phyloP scores from a whole-genome alignment of 2,888 invertebrate species.

The Lysandra coridon region DNA sequence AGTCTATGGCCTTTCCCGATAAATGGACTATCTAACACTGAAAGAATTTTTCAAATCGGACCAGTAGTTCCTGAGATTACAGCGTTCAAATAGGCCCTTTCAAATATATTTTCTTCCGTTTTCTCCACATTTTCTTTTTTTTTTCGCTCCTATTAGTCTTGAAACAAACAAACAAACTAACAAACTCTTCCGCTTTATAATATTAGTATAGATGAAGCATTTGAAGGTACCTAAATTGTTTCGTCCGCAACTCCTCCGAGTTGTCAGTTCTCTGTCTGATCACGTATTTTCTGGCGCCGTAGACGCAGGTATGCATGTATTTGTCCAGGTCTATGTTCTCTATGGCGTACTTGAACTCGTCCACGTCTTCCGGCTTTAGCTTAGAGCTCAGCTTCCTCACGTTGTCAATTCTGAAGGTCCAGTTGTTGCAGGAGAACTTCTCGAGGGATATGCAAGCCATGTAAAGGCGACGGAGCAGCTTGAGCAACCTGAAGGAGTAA shows the following conservation, averaged over 20 bases:
- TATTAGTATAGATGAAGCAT: neutral
- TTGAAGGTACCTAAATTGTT: neutral
- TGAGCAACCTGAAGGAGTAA: neutral
- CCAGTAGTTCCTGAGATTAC: no score
- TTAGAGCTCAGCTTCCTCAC: conserved; percentile 62
- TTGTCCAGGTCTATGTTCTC: conserved; percentile 72
- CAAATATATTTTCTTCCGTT: no score
- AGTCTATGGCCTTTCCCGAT: no score
- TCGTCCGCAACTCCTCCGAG: neutral
- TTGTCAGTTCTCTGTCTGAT: neutral
- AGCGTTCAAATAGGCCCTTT: no score
- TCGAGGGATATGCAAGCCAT: conserved; percentile 6
- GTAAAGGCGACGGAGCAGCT: neutral
- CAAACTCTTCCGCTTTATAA: no score
- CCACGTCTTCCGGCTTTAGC: conserved; percentile 70
- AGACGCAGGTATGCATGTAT: conserved; percentile 76
- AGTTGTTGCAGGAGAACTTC: neutral
- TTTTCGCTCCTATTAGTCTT: no score
- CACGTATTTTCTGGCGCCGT: conserved; percentile 76
- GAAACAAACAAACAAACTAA: no score
- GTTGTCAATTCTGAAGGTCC: conserved; percentile 9
- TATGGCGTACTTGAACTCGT: conserved; percentile 81
- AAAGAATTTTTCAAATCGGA: no score
- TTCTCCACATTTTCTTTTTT: no score
- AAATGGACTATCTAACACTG: no score